Percentiles rank a stretch among this genome's conserved stretches.
Evolutionary conservation across 1,140 invertebrate species (phyloP).

Genomic region (Lepidurus packardi): DNA sequence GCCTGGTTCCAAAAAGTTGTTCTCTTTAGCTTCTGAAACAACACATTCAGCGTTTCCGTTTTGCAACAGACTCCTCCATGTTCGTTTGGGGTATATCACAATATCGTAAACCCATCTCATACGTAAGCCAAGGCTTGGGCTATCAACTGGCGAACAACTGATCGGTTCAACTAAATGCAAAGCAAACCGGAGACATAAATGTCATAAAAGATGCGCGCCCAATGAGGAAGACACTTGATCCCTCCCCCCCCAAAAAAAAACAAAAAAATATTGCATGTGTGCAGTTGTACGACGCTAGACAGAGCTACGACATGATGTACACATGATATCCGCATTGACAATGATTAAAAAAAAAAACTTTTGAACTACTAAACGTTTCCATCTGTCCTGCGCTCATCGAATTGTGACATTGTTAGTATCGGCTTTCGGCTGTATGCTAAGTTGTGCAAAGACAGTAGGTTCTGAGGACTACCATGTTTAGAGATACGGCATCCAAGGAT

Average conservation of each 20-base stretch:
- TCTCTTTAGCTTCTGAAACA: background rate
- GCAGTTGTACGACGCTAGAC: background rate
- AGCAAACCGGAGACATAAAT: background rate
- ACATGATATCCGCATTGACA: background rate
- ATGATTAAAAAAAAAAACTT: background rate
- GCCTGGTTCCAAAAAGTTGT: background rate
- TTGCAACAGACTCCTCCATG: background rate
- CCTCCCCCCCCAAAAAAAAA: background rate
- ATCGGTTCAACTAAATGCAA: constrained; percentile 1
- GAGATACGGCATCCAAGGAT: constrained; percentile 32
- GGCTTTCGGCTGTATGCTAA: background rate
- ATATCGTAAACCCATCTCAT: background rate
- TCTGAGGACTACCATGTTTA: background rate
- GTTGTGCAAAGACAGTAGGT: background rate
- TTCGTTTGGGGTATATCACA: background rate
- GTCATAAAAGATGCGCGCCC: background rate
- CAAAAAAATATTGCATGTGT: constrained; percentile 18
- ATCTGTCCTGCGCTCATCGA: background rate
- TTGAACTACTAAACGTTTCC: background rate
- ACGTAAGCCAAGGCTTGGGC: background rate
- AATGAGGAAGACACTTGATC: constrained; percentile 1
- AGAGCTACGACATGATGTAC: background rate
- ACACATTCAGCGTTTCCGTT: background rate
- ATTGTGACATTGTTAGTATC: too few species aligned
- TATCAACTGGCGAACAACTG: background rate